These are phyloP conservation scores for Coturnix japonica DNA, from an alignment of 2,113 vertebrate genomes.

Conservation along the genomic window DNA sequence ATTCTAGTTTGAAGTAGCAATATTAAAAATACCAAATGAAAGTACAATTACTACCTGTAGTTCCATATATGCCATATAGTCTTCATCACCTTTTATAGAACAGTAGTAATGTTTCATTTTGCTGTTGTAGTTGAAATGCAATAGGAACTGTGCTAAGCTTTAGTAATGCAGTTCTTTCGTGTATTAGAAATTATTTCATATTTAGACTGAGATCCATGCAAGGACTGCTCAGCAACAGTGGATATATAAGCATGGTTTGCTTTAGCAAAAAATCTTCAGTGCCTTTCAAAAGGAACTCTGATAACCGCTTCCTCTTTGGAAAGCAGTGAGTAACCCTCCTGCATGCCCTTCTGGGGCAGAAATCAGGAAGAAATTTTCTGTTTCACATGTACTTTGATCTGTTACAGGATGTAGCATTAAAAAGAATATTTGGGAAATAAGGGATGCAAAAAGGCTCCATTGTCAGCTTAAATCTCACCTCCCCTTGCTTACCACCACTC, in stretches of 20 bases:
- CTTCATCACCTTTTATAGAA: background rate
- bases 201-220: background rate
- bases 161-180: accelerated
- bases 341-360: background rate
- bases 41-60: background rate
- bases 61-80: background rate
- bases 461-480: background rate
- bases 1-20: background rate
- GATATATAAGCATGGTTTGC: background rate
- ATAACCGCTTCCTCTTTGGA: background rate
- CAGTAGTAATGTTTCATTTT: background rate
- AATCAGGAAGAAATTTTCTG: background rate
- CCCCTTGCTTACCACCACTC: too few species aligned
- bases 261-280: background rate
- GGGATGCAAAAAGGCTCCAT: background rate
- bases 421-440: background rate
- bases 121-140: background rate
- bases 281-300: background rate
- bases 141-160: background rate
- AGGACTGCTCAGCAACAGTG: background rate
- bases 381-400: background rate
- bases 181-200: background rate
- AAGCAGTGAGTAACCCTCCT: background rate
- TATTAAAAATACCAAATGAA: background rate
- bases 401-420: background rate